Base-by-base conservation (phyloP, 2,888 invertebrate genomes). In the Cataglyphis altisquamis region DNA sequence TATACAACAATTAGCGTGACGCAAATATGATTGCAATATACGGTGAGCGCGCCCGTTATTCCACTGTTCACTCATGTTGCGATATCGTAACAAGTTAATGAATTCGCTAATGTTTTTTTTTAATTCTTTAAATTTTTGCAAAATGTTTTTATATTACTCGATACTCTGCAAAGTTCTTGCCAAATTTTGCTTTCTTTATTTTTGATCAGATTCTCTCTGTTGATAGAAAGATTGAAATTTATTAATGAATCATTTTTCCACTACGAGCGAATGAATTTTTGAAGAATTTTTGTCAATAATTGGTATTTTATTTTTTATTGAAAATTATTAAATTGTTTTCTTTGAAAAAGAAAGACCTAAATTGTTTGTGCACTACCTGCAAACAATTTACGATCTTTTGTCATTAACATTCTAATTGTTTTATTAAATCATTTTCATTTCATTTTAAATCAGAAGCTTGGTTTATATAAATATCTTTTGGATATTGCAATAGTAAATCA, bases 1-100 rank as follows among this genome's bases (percentile, higher is more conserved):
- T 88, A 87, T 86, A 88, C 87, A 89, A 89, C 85, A 80, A 89
- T 90, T 88, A 87, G 88, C 85, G 83, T 83, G 89, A 88, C 75
- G 86, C 84, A 89, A 88, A 87, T 52, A 52, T 85, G 83, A 82
- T 66, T 60, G 73, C 88, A 52, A 86, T 86, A 88, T 78, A 64
- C 72, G 75, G 67, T 82, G 77, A 81, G 86, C 82, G 87, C 83
- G 83, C 89, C 83, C 77, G 82, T 70, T 84, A 57, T 87, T 77
- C 85, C 75, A 77, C 32, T 66, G 75, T 57, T 57, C 70, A 57
- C 52, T 55, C 60, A 78, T 82, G 64, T 78, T 74, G 75, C 89
- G 68, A 84, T 72, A 75, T 55, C 70, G 60, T 12, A 9, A 68
- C 60, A 21, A 25, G 25, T 72, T 62, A 80, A 72, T 18, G 45